Evolutionary conservation across 2,113 vertebrate species (phyloP).

Genomic region (Ardeotis arabs): DNA sequence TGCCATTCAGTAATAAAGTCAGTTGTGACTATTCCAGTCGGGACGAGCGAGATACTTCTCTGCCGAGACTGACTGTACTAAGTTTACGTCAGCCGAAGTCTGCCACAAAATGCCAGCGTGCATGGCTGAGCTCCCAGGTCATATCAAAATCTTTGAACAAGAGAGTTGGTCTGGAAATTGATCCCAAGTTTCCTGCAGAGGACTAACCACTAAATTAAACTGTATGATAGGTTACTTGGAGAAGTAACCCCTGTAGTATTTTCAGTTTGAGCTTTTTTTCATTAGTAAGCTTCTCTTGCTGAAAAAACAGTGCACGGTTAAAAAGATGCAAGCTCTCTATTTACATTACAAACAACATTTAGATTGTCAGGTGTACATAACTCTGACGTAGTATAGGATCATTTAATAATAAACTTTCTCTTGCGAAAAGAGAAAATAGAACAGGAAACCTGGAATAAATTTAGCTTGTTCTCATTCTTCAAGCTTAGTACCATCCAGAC

Average conservation of each 20-base stretch:
- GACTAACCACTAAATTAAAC: constrained; percentile 28
- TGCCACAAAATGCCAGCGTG: background rate
- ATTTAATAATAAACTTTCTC: constrained; percentile 17
- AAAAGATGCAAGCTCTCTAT: background rate
- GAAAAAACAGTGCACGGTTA: background rate
- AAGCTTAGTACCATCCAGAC: constrained; percentile 32
- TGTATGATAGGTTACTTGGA: background rate
- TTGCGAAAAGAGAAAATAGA: constrained; percentile 26
- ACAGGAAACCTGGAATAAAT: constrained; percentile 66
- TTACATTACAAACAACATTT: background rate
- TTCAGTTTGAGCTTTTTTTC: background rate
- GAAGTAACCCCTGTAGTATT: background rate
- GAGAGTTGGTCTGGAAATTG: constrained; percentile 20
- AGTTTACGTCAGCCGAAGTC: background rate
- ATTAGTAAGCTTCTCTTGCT: background rate
- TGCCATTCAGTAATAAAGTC: background rate
- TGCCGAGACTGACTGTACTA: background rate
- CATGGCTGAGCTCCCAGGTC: constrained; percentile 16
- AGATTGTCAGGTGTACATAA: background rate
- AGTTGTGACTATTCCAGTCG: background rate
- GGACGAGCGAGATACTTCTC: background rate
- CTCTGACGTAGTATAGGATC: accelerated
- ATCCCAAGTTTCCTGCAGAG: constrained; percentile 40
- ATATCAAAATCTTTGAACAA: constrained; percentile 23
- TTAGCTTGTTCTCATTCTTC: constrained; percentile 57